phyloP scores from a whole-genome alignment of 2,888 invertebrate genomes.

The Busseola fusca region DNA sequence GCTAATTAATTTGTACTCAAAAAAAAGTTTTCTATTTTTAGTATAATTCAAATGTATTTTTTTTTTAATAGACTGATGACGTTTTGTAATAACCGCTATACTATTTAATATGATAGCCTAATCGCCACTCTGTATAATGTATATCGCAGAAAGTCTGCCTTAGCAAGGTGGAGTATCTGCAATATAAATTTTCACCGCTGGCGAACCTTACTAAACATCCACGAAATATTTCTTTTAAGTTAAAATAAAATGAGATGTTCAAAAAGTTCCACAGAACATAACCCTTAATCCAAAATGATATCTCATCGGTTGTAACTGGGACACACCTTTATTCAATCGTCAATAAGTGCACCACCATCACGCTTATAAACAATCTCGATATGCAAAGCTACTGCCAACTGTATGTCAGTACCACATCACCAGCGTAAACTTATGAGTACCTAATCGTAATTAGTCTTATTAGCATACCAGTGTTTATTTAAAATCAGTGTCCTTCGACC shows the following conservation, averaged over 20 bases:
- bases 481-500: slow-evolving; percentile 57
- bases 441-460: slow-evolving; percentile 47
- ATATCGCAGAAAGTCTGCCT: no score
- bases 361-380: slow-evolving; percentile 18
- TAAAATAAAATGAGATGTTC: no score
- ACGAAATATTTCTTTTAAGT: background rate
- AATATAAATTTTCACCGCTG: no score
- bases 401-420: slow-evolving; percentile 29
- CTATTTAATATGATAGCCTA: no score
- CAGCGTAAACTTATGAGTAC: slow-evolving; percentile 26
- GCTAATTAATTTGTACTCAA: no score
- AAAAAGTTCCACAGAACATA: no score
- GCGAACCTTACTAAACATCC: background rate
- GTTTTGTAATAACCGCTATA: no score
- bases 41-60: no score
- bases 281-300: background rate
- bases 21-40: no score
- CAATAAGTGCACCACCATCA: background rate
- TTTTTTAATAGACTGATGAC: no score
- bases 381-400: slow-evolving; percentile 41
- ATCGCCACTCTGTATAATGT: no score
- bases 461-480: slow-evolving; percentile 45
- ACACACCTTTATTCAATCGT: background rate
- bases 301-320: background rate
- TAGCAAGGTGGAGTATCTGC: no score